Percentiles rank a stretch among this genome's conserved stretches.
phyloP scores from a whole-genome alignment of 2,797 vertebrate genomes.

The Gymnoscopelus microlampas region DNA sequence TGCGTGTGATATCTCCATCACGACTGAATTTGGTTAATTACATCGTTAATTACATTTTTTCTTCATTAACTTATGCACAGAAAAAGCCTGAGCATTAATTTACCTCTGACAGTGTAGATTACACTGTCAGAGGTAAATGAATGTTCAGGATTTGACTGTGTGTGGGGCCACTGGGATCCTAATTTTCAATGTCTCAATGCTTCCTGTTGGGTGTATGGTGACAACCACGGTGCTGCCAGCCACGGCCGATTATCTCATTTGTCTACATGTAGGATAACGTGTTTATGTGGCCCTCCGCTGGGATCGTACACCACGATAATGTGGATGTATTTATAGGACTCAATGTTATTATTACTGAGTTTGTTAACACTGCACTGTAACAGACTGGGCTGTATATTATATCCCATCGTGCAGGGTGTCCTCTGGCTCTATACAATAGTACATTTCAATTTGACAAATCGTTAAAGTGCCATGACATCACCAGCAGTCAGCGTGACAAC shows the following conservation, averaged over 20 bases:
- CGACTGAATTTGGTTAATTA: constrained; percentile 45
- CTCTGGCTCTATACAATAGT: constrained; percentile 33
- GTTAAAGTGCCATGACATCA: constrained; percentile 28
- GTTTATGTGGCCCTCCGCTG: constrained; percentile 38
- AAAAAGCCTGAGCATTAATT: too few relatives aligned
- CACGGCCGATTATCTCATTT: constrained; percentile 33
- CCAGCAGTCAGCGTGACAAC: background rate
- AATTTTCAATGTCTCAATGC: background rate
- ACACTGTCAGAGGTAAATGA: too few relatives aligned
- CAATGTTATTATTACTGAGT: constrained; percentile 29
- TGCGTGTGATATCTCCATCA: background rate
- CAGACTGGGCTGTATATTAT: constrained; percentile 18
- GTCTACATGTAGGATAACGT: constrained; percentile 47
- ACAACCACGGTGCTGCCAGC: constrained; percentile 31
- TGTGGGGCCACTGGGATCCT: too few relatives aligned
- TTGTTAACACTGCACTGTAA: constrained; percentile 25
- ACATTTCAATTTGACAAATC: constrained; percentile 38
- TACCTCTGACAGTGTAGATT: too few relatives aligned
- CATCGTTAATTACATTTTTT: too few relatives aligned
- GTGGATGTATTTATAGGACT: constrained; percentile 61
- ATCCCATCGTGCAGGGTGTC: constrained; percentile 26
- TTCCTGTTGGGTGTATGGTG: constrained; percentile 33
- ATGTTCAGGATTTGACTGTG: too few relatives aligned
- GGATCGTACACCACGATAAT: constrained; percentile 41
- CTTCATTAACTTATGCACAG: too few relatives aligned